Evolutionary conservation across 2,113 vertebrate genomes (phyloP), one percentile per base, ranked within the genome.

Genomic region (Sapajus apella): DNA sequence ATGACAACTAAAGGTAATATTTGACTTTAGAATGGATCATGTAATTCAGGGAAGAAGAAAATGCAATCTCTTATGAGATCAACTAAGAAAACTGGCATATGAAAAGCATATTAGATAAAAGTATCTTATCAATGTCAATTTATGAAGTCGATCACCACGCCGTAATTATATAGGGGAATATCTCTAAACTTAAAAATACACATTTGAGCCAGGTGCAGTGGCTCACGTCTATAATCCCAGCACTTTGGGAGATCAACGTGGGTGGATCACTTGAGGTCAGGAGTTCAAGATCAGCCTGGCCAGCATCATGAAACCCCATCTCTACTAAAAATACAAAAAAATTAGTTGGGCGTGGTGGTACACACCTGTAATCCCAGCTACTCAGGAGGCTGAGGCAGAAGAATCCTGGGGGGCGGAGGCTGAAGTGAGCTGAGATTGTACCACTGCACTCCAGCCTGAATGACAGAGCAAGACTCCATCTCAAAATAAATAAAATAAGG

Each of bases 31-130:
- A 43, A 11, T 72, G 21, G 27, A 72, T 70, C 70, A 70, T 8
- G 14, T 58, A 77, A 27, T 25, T 21, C 21, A 90, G 14, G 27
- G 9, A 40, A 32, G 77, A 85, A 89, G 47, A 35, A 77, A 23
- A 45, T 45, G 70, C 21, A 87, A 55, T n/a, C 64, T 25, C 45
- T 20, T 56, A 50, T 84, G 32, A 88, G 56, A 58, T 68, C 9
- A 88, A 83, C 37, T 47, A 72, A 84, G 4, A 17, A 90, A 90
- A 47, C 35, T 64, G 52, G 40, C 79, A 64, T 55, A 90, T 37
- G 32, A 18, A 90, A 61, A 61, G 58, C 72, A 43, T 50, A 84
- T 43, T 52, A 96, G 61, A 93, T 40, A 83, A 83, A 95, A 96
- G 56, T 64, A 61, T 40, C 11, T 10, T 6, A 52, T 52, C 32